These are phyloP conservation scores for Chydorus sphaericus DNA, from an alignment of 2,888 invertebrate species.

Conservation along the genomic window DNA sequence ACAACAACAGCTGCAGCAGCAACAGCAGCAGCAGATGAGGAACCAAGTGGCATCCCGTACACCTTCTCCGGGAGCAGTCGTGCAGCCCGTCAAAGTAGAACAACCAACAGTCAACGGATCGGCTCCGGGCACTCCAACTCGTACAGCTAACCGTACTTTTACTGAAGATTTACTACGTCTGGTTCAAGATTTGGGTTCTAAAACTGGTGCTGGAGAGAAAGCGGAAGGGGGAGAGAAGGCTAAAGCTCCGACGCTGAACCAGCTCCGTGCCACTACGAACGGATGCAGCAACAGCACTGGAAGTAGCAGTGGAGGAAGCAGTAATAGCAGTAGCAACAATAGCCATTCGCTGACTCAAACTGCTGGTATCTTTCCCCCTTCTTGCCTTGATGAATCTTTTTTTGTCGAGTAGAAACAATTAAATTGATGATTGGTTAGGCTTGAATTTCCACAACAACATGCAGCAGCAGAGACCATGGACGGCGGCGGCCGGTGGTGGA, in stretches of 20 bases:
- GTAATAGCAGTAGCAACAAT: constrained; percentile 7
- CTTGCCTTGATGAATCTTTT: neutral
- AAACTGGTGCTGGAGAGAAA: constrained; percentile 23
- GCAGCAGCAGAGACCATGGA: neutral
- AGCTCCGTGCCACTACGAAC: constrained; percentile 4
- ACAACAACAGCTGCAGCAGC: constrained; percentile 16
- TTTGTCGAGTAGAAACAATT: no score
- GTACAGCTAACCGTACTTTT: constrained; percentile 20
- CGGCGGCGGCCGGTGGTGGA: neutral
- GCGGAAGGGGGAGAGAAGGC: neutral
- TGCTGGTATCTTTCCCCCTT: constrained; percentile 7
- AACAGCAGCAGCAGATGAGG: constrained; percentile 2
- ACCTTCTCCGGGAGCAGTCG: neutral
- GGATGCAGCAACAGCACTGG: neutral
- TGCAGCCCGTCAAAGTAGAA: neutral
- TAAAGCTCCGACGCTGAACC: constrained; percentile 9
- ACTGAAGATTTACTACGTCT: constrained; percentile 19
- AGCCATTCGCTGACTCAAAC: constrained; percentile 14
- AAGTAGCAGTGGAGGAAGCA: no score
- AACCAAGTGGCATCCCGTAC: constrained; percentile 10
- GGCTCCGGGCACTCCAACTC: constrained; percentile 10
- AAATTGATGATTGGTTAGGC: no score
- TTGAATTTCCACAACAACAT: no score
- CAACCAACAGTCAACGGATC: neutral
- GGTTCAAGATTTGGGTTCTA: constrained; percentile 23